A percentile compares a stretch with the other conserved stretches of the same genome.
phyloP scores from a whole-genome alignment of 2,797 vertebrate genomes.

The Apogon hyalosoma region DNA sequence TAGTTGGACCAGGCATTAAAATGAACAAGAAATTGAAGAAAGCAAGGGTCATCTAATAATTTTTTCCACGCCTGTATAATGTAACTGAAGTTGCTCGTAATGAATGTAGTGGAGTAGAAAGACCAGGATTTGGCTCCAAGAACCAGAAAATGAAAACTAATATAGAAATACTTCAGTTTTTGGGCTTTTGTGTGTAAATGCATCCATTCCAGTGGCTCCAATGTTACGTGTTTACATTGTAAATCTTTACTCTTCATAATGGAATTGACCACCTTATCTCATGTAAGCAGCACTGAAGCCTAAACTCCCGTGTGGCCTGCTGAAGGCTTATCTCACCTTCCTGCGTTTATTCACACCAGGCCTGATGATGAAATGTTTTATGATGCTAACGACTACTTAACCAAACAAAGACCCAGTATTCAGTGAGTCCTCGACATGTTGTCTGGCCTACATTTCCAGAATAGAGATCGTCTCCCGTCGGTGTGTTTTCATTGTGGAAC shows the following conservation, averaged over 20 bases:
- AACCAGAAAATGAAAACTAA: no score
- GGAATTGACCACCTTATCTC: slow-evolving; percentile 56
- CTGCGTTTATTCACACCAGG: slow-evolving; percentile 40
- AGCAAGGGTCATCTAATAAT: no score
- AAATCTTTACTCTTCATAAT: slow-evolving; percentile 45
- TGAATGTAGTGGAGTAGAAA: no score
- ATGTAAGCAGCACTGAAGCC: slow-evolving; percentile 22
- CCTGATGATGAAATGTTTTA: slow-evolving; percentile 44
- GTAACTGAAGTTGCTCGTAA: no score
- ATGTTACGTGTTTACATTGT: slow-evolving; percentile 47
- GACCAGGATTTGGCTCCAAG: no score
- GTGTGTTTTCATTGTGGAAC: slow-evolving; percentile 33
- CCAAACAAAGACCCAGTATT: slow-evolving; percentile 42
- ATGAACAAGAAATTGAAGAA: no score
- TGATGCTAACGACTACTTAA: slow-evolving; percentile 15
- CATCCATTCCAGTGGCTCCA: no score
- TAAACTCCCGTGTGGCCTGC: slow-evolving; percentile 22
- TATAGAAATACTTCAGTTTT: no score
- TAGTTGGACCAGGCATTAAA: no score
- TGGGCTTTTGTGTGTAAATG: no score
- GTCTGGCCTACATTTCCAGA: slow-evolving; percentile 14
- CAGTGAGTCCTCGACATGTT: slow-evolving; percentile 1
- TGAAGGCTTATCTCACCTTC: slow-evolving; percentile 33
- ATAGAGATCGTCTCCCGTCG: slow-evolving; percentile 33
- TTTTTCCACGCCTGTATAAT: no score